Conservation (phyloP, 1,140 invertebrate species). For the Phymorhynchus buccinoides region DNA sequence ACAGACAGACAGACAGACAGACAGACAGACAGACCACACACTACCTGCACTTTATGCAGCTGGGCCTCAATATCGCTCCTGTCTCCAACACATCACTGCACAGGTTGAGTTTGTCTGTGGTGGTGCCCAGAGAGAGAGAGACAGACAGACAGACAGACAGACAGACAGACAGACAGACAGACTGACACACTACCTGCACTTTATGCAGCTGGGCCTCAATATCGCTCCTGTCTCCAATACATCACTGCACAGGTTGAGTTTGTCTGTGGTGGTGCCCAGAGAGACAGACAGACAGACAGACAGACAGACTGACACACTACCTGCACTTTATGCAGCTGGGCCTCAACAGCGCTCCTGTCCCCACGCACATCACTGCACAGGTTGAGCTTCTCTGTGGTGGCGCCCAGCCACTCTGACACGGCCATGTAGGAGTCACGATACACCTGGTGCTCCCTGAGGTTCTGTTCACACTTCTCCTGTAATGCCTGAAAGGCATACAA, state of each 20-base stretch:
- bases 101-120: slow-evolving; percentile 90
- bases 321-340: slow-evolving; percentile 90
- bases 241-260: slow-evolving; percentile 90
- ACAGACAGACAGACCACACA: too few relatives aligned
- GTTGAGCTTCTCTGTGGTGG: slow-evolving; percentile 87
- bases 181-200: slow-evolving; percentile 78
- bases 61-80: slow-evolving; percentile 93
- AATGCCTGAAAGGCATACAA: slow-evolving; percentile 76
- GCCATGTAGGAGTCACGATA: slow-evolving; percentile 68
- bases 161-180: slow-evolving; percentile 5
- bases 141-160: too few relatives aligned
- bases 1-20: too few relatives aligned
- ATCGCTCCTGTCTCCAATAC: slow-evolving; percentile 89
- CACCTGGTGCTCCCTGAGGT: slow-evolving; percentile 85
- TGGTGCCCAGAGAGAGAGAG: slow-evolving; percentile 82
- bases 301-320: slow-evolving; percentile 49
- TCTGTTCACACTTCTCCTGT: slow-evolving; percentile 87
- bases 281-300: too few relatives aligned
- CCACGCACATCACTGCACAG: slow-evolving; percentile 90
- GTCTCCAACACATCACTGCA: slow-evolving; percentile 89
- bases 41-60: slow-evolving; percentile 85
- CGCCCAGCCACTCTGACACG: slow-evolving; percentile 76
- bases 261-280: slow-evolving; percentile 88
- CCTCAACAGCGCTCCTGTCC: slow-evolving; percentile 91
- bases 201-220: slow-evolving; percentile 92